Percentiles rank a stretch among this genome's conserved stretches.
These are phyloP conservation scores for Brenthis ino DNA, from an alignment of 2,888 invertebrate species.

Conservation along the genomic window DNA sequence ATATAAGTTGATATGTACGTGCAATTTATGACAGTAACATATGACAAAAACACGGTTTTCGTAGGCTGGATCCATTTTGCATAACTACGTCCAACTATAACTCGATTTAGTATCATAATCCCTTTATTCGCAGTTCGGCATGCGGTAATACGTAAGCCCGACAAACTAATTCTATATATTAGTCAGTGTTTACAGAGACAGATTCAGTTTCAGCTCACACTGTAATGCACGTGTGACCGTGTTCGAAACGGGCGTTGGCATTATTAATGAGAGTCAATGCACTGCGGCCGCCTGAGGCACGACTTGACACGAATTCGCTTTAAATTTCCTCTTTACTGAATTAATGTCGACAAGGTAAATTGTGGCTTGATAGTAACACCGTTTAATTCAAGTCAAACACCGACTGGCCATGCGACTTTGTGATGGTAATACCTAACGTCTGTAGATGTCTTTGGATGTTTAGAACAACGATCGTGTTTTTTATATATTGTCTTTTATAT, in stretches of 20 bases:
- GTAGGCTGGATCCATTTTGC: too few relatives aligned
- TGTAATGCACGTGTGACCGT: conserved; percentile 46
- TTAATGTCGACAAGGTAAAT: conserved; percentile 42
- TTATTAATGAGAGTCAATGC: conserved; percentile 52
- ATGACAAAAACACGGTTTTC: too few relatives aligned
- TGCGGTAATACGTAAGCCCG: background rate
- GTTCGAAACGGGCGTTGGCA: conserved; percentile 43
- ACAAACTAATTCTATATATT: conserved; percentile 25
- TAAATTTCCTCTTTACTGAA: conserved; percentile 37
- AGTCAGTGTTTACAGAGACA: conserved; percentile 31
- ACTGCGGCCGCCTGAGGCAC: conserved; percentile 42
- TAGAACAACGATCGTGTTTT: background rate
- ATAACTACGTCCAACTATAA: background rate
- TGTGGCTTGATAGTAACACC: conserved; percentile 34
- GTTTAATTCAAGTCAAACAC: conserved; percentile 40
- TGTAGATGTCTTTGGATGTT: background rate
- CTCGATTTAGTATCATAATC: conserved; percentile 7
- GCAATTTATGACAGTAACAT: too few relatives aligned
- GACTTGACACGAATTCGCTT: conserved; percentile 46
- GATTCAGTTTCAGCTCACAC: conserved; percentile 39
- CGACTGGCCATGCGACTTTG: conserved; percentile 24
- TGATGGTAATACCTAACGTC: conserved; percentile 21
- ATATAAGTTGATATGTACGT: too few relatives aligned
- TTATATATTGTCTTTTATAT: background rate
- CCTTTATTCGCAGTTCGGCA: conserved; percentile 9